These are phyloP conservation scores for Protodeltote pygarga DNA, from an alignment of 2,888 invertebrate species.

Conservation along the genomic window DNA sequence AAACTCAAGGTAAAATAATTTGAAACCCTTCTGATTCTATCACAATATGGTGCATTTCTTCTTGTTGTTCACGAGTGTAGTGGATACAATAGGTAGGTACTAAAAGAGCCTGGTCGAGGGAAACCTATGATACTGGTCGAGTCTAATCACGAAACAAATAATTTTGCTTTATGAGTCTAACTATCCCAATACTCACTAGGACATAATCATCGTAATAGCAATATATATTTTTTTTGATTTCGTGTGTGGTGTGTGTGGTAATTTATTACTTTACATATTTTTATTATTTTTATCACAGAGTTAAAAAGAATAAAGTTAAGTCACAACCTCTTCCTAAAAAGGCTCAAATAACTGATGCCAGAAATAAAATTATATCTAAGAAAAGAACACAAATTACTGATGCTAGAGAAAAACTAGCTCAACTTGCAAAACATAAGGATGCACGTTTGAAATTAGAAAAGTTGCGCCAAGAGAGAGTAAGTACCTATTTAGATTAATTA, in stretches of 20 bases:
- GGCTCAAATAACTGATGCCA: conserved; percentile 87
- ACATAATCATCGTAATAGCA: too few relatives aligned
- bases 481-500: conserved; percentile 16
- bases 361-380: conserved; percentile 92
- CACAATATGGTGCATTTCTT: too few relatives aligned
- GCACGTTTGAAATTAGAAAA: conserved; percentile 91
- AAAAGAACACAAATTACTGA: conserved; percentile 92
- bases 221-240: too few relatives aligned
- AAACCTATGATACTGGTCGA: too few relatives aligned
- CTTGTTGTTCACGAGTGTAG: too few relatives aligned
- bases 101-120: too few relatives aligned
- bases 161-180: neutral
- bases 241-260: too few relatives aligned
- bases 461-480: conserved; percentile 84
- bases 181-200: too few relatives aligned
- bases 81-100: too few relatives aligned
- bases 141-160: neutral
- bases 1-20: conserved; percentile 58
- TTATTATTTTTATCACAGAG: too few relatives aligned
- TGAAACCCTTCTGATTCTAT: neutral
- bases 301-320: conserved; percentile 46
- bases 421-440: conserved; percentile 92
- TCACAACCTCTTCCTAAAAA: conserved; percentile 38
- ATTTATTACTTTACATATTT: too few relatives aligned
- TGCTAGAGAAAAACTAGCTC: conserved; percentile 92